Evolutionary conservation across 1,140 invertebrate species (phyloP).

Genomic region (Papilio aristodemus): DNA sequence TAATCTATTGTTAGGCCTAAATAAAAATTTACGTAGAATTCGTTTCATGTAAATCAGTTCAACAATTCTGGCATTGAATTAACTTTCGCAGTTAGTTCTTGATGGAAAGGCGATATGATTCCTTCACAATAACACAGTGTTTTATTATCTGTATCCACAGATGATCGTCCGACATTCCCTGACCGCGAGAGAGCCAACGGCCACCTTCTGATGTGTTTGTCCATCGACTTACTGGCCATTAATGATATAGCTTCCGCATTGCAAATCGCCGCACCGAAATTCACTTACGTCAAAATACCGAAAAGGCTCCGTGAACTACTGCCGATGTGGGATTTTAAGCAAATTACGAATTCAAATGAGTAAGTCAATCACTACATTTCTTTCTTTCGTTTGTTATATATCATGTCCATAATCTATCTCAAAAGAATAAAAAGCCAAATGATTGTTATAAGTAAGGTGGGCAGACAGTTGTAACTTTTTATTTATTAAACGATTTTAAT

Average conservation of each 20-base stretch:
- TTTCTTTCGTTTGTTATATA: no score
- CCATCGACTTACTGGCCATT: constrained; percentile 43
- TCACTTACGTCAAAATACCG: constrained; percentile 44
- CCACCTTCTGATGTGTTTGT: constrained; percentile 51
- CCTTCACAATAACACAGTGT: not conserved
- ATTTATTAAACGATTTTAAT: not conserved
- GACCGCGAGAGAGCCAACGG: constrained; percentile 43
- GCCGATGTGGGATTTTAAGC: constrained; percentile 44
- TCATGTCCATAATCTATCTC: no score
- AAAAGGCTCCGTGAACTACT: constrained; percentile 37
- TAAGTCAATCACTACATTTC: no score
- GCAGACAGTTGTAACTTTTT: no score
- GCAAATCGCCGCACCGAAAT: constrained; percentile 34
- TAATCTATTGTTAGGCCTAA: no score
- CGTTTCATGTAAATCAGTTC: not conserved
- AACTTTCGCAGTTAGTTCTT: no score
- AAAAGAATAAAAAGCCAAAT: no score
- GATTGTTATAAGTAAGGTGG: no score
- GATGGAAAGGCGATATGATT: no score
- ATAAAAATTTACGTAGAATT: no score
- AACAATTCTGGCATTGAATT: no score
- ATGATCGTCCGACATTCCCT: constrained; percentile 42
- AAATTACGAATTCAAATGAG: constrained; percentile 14
- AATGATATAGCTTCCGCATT: constrained; percentile 43
- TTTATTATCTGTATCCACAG: constrained; percentile 22